Percentiles rank a stretch among this genome's conserved stretches.
phyloP scores from a whole-genome alignment of 2,888 invertebrate genomes.

The Hybos culiciformis region DNA sequence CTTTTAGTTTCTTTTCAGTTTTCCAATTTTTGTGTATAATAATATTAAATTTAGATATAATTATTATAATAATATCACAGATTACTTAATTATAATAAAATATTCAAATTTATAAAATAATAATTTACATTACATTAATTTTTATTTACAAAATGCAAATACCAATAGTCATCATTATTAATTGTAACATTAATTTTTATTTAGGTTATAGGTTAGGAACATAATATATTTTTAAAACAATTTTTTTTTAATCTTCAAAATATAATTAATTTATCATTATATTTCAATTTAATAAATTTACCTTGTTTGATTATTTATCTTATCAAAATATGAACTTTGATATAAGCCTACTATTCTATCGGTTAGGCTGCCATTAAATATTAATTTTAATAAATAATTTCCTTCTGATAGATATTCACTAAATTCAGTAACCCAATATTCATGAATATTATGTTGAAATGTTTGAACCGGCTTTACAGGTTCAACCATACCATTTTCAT shows the following conservation, averaged over 20 bases:
- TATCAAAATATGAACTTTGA: slow-evolving; percentile 46
- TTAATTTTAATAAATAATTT: slow-evolving; percentile 42
- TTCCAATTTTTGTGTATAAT: too few species aligned
- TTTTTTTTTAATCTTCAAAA: too few species aligned
- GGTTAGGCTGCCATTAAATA: slow-evolving; percentile 53
- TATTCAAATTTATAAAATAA: too few species aligned
- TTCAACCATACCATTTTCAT: slow-evolving; percentile 18
- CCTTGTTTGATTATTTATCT: slow-evolving; percentile 26
- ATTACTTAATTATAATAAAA: background rate
- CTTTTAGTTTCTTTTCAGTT: too few species aligned
- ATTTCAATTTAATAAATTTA: slow-evolving; percentile 15
- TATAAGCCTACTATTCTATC: slow-evolving; percentile 64
- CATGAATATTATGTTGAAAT: slow-evolving; percentile 26
- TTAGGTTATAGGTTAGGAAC: background rate
- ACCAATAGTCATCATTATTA: background rate
- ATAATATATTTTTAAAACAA: too few species aligned
- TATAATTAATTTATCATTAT: too few species aligned
- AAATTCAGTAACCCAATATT: slow-evolving; percentile 35
- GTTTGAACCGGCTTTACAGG: slow-evolving; percentile 21
- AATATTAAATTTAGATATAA: too few species aligned
- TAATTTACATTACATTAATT: too few species aligned
- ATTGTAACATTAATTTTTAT: background rate
- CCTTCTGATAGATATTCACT: slow-evolving; percentile 26
- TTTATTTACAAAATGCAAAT: too few species aligned
- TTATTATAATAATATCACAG: too few species aligned